Conservation (phyloP, 2,888 invertebrate genomes). For the Digitonthophagus gazella region DNA sequence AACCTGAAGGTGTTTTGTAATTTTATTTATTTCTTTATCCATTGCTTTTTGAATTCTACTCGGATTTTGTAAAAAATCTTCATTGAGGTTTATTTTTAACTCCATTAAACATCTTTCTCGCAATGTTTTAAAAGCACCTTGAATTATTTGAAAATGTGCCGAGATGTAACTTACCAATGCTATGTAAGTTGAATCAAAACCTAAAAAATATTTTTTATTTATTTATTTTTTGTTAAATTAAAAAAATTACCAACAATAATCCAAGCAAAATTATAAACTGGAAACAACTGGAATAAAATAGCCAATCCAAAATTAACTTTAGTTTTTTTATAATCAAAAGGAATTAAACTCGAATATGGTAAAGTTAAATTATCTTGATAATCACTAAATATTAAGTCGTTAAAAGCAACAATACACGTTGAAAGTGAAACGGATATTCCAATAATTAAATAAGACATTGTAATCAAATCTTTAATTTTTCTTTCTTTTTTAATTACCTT, state of each 20-base stretch:
- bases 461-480: constrained; percentile 28
- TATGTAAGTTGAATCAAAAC: constrained; percentile 38
- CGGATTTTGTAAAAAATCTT: constrained; percentile 19
- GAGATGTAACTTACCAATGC: constrained; percentile 35
- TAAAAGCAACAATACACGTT: constrained; percentile 26
- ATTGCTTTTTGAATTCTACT: constrained; percentile 30
- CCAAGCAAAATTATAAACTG: constrained; percentile 32
- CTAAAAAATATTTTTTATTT: no score
- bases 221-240: not conserved
- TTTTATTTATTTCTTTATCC: constrained; percentile 35
- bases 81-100: constrained; percentile 14
- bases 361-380: constrained; percentile 21
- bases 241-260: constrained; percentile 33
- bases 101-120: constrained; percentile 28
- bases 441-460: constrained; percentile 28
- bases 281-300: constrained; percentile 34
- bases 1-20: constrained; percentile 35
- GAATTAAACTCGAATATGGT: constrained; percentile 34
- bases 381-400: not conserved
- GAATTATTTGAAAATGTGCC: constrained; percentile 35
- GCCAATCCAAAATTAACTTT: constrained; percentile 30
- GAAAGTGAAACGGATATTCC: constrained; percentile 30
- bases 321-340: constrained; percentile 31
- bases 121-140: constrained; percentile 38
- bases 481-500: constrained; percentile 30